Base-by-base conservation (phyloP, 2,113 vertebrate genomes). In the Artemisiospiza belli region DNA sequence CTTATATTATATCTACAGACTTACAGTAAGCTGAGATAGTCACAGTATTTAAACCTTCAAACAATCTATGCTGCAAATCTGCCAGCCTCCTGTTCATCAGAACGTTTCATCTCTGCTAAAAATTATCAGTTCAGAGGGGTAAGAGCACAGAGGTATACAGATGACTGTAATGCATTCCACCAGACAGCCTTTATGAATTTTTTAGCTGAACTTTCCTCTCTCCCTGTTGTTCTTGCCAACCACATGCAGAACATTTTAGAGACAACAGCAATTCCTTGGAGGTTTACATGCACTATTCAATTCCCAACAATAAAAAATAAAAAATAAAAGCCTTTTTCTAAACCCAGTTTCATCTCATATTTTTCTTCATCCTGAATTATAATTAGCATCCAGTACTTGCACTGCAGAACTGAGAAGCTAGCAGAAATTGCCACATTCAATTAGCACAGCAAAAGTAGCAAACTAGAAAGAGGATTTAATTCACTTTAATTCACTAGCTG, bases 11-110 rank as follows among this genome's bases (percentile, higher is more conserved):
- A 87, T 89, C 89, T 92, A 87, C 80, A 79, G 96, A 90, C 76
- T 91, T 79, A 62, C 30, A 73, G 58, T 83, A 63, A 96, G 94
- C 95, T 94, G 95, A 96, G 95, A 97, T 94, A 96, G 95, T 91
- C 87, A 88, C 83, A 93, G 90, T 84, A 78, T 95, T 96, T 96
- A 96, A 94, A 89, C 92, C 79, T 89, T 85, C 92, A 90, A 89
- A 94, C 93, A 93, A 96, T 96, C 93, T 94, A 91, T 0, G 0
- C 69, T 87, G 86, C 80, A 92, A 87, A 96, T 96, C 93, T 93
- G 85, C 93, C 95, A 96, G 90, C 82, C 95, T 95, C 93, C 89
- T 88, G 91, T 44, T 96, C 87, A 67, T 93, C 66, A 72, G 62
- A 92, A 88, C 24, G 15, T 72, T 96, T 94, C 82, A 87, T 77